These are phyloP conservation scores for Nyctibius grandis DNA, from an alignment of 2,797 vertebrate genomes.

Conservation along the genomic window DNA sequence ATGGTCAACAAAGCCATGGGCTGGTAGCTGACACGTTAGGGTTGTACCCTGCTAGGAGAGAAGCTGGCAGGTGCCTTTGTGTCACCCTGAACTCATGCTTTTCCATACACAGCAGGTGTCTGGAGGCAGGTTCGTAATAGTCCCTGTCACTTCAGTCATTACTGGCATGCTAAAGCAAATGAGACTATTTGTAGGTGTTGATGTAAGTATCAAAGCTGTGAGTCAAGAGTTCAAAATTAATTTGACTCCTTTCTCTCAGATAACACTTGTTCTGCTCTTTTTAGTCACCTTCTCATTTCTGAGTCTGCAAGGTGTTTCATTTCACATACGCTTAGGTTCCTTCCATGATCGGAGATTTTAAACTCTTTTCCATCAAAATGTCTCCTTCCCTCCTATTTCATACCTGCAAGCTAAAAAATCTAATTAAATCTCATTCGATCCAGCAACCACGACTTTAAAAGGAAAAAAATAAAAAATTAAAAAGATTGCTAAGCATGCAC, in stretches of 20 bases:
- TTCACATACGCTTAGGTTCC: neutral
- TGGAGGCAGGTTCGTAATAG: neutral
- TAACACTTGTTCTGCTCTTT: neutral
- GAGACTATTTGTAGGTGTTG: neutral
- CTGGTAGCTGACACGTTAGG: rapidly evolving
- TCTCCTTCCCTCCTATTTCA: neutral
- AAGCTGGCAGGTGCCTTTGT: neutral
- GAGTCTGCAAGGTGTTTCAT: neutral
- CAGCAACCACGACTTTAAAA: neutral
- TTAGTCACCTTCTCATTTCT: neutral
- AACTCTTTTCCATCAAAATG: neutral
- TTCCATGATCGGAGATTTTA: rapidly evolving
- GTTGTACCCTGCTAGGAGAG: rapidly evolving
- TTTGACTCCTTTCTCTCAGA: neutral
- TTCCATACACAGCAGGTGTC: neutral
- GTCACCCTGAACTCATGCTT: neutral
- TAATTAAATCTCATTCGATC: neutral
- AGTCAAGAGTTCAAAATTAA: neutral
- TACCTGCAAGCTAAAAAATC: neutral
- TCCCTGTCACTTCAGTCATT: neutral
- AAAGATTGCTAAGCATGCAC: neutral
- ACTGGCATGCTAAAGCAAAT: neutral
- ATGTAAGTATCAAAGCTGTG: neutral
- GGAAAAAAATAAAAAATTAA: neutral
- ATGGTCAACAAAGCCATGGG: rapidly evolving